These are phyloP conservation scores for Drosophila sproati DNA, from an alignment of 1,140 invertebrate genomes.

Conservation along the genomic window DNA sequence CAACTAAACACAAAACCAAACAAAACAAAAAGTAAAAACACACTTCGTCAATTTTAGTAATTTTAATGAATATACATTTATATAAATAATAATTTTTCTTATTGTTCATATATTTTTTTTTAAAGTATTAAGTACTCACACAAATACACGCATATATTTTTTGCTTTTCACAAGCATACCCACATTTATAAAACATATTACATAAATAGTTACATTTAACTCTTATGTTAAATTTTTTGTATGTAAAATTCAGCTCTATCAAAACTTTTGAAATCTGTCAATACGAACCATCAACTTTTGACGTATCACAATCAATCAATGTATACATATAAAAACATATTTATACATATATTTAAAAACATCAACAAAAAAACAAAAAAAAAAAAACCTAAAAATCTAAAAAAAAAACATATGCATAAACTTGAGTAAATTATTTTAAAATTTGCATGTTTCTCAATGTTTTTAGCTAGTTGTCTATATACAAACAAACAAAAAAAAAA, in stretches of 20 bases:
- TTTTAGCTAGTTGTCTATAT: slow-evolving; percentile 77
- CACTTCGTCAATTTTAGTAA: slow-evolving; percentile 85
- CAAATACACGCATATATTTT: slow-evolving; percentile 38
- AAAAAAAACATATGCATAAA: slow-evolving; percentile 54
- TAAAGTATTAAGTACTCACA: slow-evolving; percentile 65
- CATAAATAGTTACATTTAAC: slow-evolving; percentile 37
- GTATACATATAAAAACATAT: slow-evolving; percentile 41
- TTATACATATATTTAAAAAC: slow-evolving; percentile 8
- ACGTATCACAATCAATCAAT: slow-evolving; percentile 29
- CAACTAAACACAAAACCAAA: slow-evolving; percentile 38
- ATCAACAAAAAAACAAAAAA: neutral
- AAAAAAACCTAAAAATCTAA: neutral
- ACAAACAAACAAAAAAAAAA: slow-evolving; percentile 37
- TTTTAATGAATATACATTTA: slow-evolving; percentile 74
- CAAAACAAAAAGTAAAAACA: slow-evolving; percentile 63
- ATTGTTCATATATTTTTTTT: slow-evolving; percentile 56
- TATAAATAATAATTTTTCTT: slow-evolving; percentile 66
- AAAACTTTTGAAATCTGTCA: slow-evolving; percentile 15
- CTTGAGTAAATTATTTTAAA: slow-evolving; percentile 76
- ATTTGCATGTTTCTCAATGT: slow-evolving; percentile 84
- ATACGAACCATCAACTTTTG: slow-evolving; percentile 17
- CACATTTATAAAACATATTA: slow-evolving; percentile 38
- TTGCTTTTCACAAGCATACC: slow-evolving; percentile 24
- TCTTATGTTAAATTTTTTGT: slow-evolving; percentile 28
- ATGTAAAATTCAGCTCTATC: slow-evolving; percentile 13